Conservation (phyloP, 30 jellyfish, hydroid and myxozoan genomes). For the Turritopsis dohrnii region DNA sequence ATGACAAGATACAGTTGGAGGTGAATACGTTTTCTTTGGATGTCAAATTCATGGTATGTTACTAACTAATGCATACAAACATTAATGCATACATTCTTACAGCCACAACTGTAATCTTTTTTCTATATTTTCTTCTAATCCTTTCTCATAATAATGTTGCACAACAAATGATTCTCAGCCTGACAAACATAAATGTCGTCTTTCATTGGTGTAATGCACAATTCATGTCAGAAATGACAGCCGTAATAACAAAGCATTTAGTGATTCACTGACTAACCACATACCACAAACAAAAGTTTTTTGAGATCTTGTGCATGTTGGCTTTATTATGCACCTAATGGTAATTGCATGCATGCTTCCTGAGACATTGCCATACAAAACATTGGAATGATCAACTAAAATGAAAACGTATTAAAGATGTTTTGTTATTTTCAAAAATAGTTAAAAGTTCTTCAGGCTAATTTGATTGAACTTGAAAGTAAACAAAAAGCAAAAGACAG, state of each 20-base stretch:
- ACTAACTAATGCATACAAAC: not conserved
- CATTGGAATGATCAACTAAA: not conserved
- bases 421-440: not conserved
- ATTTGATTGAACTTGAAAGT: not conserved
- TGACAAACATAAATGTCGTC: too few relatives aligned
- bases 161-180: too few relatives aligned
- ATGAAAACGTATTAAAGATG: not conserved
- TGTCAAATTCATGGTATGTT: conserved; percentile 3
- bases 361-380: not conserved
- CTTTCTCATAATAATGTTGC: not conserved
- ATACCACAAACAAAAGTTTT: not conserved
- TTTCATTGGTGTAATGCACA: not conserved
- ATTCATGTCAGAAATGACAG: not conserved
- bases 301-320: not conserved
- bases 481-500: not conserved
- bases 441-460: not conserved
- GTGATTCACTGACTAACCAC: not conserved
- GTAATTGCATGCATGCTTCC: not conserved
- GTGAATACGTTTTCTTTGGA: conserved; percentile 3
- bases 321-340: too few relatives aligned
- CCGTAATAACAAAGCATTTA: not conserved
- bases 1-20: conserved; percentile 5
- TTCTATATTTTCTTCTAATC: too few relatives aligned
- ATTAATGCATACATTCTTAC: too few relatives aligned
- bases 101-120: too few relatives aligned